Evolutionary conservation across 2,888 invertebrate species (phyloP), one percentile per base, ranked within the genome.

Genomic region (Torymus aiolomorphi): DNA sequence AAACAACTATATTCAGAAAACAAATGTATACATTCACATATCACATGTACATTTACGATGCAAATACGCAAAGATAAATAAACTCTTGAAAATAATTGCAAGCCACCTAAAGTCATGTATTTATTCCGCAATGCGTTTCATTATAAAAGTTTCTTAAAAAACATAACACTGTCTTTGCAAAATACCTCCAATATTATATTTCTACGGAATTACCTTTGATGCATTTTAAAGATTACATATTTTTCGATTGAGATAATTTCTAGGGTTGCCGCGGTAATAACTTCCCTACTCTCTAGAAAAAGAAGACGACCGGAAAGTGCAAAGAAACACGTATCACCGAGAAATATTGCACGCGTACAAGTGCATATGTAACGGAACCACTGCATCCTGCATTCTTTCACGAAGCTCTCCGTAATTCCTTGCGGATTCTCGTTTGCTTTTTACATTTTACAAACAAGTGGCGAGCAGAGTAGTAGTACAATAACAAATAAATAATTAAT

Each of bases 241-340:
- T 67, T 75, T 52, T 59, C 18, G 66, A 67, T 75, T 51, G 59
- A 75, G 75, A 66, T 59, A 66, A 75, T 75, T 13, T 62, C 20
- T 31, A 59, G 57, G 69, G 71, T 57, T 65, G 52, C 14, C 10
- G 8, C 42, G 4, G 10, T 49, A 76, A 76, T 62, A 16, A 42
- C 59, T 51, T 31, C 31, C 5, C 24, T 20, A 51, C 11, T 52
- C 52, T 62, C 52, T 24, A 16, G 18, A 49, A n/a, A 56, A 24
- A 49, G n/a, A 20, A 49, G 20, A 42, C 52, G 18, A 70, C 62
- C 62, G 77, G 51, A 66, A 65, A 70, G n/a, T 18, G 71, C 62
- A 65, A 61, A 59, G 70, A 31, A 24, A 72, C n/a, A 59, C 52
- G 51, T 31, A 31, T 20, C 16, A 14, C 20, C 42, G 59, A 57